phyloP scores from a whole-genome alignment of 2,888 invertebrate genomes.

The Volucella bombylans region DNA sequence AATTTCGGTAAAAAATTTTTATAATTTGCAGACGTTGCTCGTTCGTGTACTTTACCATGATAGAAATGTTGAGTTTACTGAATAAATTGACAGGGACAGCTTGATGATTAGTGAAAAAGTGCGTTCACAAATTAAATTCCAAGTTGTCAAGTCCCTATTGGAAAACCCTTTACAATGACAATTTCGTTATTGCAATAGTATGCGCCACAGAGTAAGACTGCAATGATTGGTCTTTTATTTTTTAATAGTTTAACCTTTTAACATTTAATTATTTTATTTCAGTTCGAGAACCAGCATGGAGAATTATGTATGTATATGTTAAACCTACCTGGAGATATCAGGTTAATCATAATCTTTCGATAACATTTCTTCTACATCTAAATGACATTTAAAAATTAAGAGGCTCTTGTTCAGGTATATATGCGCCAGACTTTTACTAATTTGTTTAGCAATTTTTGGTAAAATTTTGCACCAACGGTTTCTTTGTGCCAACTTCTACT shows the following conservation, averaged over 20 bases:
- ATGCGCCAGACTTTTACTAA: slow-evolving; percentile 29
- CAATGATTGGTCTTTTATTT: too few species aligned
- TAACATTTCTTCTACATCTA: slow-evolving; percentile 15
- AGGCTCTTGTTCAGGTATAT: slow-evolving; percentile 3
- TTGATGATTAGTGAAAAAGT: too few species aligned
- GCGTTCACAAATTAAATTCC: too few species aligned
- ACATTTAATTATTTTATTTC: slow-evolving; percentile 16
- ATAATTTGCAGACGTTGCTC: too few species aligned
- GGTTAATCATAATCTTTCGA: slow-evolving; percentile 20
- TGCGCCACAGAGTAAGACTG: too few species aligned
- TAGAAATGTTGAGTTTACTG: too few species aligned
- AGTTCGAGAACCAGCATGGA: slow-evolving; percentile 28
- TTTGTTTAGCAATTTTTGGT: slow-evolving; percentile 10
- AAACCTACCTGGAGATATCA: slow-evolving; percentile 43
- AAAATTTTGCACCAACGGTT: slow-evolving; percentile 31
- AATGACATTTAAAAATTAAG: slow-evolving; percentile 45
- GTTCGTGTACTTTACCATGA: too few species aligned
- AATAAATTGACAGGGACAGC: too few species aligned
- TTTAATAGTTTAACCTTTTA: background rate
- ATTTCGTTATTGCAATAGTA: too few species aligned
- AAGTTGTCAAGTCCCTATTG: too few species aligned
- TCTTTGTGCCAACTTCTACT: slow-evolving; percentile 59
- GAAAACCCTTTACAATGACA: too few species aligned
- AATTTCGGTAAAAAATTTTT: too few species aligned
- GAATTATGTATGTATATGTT: slow-evolving; percentile 17